These are phyloP conservation scores for Aphaenogaster rudis DNA, from an alignment of 1,140 invertebrate species.

Conservation along the genomic window DNA sequence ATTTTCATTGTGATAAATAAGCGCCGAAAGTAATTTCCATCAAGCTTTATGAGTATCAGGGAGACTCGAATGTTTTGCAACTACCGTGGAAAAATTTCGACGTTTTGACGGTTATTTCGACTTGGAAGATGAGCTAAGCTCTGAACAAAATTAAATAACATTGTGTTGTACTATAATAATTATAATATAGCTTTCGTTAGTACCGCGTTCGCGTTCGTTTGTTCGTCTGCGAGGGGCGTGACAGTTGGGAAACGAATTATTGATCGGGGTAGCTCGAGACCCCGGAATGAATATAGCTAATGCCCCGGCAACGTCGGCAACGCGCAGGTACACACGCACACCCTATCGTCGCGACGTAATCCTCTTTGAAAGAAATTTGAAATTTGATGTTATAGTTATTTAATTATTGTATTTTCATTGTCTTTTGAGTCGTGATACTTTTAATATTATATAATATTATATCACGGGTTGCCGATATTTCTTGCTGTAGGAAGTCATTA, in stretches of 20 bases:
- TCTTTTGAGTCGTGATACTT: neutral
- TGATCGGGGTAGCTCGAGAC: conserved; percentile 75
- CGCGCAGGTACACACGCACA: conserved; percentile 50
- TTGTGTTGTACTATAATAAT: neutral
- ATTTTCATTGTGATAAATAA: neutral
- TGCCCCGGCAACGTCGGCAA: conserved; percentile 42
- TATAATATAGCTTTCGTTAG: neutral
- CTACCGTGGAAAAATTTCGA: neutral
- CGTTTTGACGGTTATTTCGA: neutral
- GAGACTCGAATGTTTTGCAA: neutral
- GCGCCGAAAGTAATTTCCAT: neutral
- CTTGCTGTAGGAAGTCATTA: neutral
- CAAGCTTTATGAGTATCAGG: neutral
- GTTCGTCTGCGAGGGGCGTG: conserved; percentile 68
- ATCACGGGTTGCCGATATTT: neutral
- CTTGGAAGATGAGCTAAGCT: no score
- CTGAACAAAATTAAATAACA: neutral
- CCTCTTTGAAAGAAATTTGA: neutral
- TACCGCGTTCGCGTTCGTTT: neutral
- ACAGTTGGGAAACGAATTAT: conserved; percentile 80
- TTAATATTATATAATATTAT: neutral
- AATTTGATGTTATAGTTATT: neutral
- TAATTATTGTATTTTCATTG: neutral
- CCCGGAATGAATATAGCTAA: conserved; percentile 73
- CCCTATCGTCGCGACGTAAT: neutral